Conservation (phyloP, 2,888 invertebrate species). For the Neoaliturus tenellus region DNA sequence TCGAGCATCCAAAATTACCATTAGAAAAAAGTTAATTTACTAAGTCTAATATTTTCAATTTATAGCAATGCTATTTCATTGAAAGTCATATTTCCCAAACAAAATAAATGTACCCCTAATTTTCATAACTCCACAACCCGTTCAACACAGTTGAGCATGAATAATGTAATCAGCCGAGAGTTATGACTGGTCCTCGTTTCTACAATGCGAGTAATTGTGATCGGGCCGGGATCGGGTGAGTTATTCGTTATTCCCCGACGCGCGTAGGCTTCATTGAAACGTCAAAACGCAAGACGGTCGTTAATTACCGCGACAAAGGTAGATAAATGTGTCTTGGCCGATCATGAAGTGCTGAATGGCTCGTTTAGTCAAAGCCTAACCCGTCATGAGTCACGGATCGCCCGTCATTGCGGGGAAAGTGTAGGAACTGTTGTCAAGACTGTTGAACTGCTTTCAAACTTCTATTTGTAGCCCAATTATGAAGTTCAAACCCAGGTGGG, state of each 20-base stretch:
- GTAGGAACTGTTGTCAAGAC: background rate
- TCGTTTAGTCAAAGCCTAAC: slow-evolving; percentile 6
- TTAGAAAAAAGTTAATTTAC: no score
- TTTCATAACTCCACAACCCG: slow-evolving; percentile 3
- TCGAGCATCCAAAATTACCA: no score
- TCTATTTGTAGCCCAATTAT: background rate
- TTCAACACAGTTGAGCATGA: background rate
- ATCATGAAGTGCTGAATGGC: background rate
- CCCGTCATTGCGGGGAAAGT: background rate
- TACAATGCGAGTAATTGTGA: background rate
- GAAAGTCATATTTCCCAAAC: no score
- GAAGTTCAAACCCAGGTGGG: no score
- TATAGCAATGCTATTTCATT: no score
- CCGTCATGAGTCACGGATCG: background rate
- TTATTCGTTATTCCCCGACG: background rate
- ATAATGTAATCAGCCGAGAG: slow-evolving; percentile 16
- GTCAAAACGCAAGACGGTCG: background rate
- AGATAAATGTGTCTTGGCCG: background rate
- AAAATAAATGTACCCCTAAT: no score
- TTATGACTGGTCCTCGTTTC: background rate
- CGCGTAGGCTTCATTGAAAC: slow-evolving; percentile 25
- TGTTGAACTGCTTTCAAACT: background rate
- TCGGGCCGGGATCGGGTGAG: background rate
- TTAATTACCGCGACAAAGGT: slow-evolving; percentile 6
- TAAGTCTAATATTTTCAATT: no score